Conservation (phyloP, 2,113 vertebrate species). For the Chelonoidis abingdonii region DNA sequence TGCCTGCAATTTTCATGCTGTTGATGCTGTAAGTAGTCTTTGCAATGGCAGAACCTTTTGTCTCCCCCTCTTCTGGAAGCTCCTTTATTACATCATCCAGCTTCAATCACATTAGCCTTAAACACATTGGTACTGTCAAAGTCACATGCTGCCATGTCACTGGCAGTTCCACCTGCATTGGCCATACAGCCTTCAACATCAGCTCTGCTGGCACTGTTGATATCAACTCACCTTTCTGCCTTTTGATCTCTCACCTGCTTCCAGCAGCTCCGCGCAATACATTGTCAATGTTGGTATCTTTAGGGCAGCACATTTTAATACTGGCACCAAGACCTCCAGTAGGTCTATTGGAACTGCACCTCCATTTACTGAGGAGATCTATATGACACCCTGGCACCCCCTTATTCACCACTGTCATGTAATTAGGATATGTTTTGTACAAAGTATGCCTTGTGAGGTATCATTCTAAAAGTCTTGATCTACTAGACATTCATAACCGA, state of each 20-base stretch:
- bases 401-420: no score
- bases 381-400: no score
- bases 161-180: background rate
- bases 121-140: background rate
- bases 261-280: background rate
- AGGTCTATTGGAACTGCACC: background rate
- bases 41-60: background rate
- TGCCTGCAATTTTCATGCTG: background rate
- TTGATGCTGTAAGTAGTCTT: background rate
- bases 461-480: no score
- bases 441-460: no score
- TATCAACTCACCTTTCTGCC: background rate
- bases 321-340: background rate
- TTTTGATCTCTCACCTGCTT: no score
- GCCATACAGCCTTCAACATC: background rate
- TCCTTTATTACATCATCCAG: background rate
- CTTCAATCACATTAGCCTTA: no score
- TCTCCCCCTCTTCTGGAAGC: background rate
- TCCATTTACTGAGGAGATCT: background rate
- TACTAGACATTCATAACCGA: no score
- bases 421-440: no score
- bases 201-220: background rate
- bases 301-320: background rate
- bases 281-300: background rate
- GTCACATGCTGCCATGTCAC: background rate